A percentile compares a stretch with the other conserved stretches of the same genome.
Evolutionary conservation across 2,113 vertebrate genomes (phyloP).

Genomic region (Dromaius novaehollandiae): DNA sequence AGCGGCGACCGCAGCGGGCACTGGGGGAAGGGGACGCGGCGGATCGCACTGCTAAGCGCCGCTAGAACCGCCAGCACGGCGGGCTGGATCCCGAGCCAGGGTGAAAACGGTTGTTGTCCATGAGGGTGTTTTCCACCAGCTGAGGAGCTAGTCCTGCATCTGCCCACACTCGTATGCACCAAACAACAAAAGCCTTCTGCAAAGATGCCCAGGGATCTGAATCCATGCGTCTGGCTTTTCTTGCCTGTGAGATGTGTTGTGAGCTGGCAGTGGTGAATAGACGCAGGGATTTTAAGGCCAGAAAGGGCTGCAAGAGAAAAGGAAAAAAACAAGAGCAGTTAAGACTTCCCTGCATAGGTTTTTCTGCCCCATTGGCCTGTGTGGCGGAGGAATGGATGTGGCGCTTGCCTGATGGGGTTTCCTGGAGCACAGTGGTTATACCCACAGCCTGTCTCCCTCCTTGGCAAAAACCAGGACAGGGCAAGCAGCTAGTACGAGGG

Average conservation of each 20-base stretch:
- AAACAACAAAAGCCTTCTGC: background rate
- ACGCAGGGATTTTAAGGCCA: background rate
- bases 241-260: background rate
- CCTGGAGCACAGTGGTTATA: background rate
- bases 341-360: background rate
- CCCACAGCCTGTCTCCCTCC: background rate
- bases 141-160: fast-evolving
- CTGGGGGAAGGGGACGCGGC: background rate
- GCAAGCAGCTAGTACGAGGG: background rate
- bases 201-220: background rate
- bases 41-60: background rate
- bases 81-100: background rate
- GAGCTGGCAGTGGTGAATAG: constrained; percentile 37
- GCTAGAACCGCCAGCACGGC: fast-evolving
- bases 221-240: constrained; percentile 12
- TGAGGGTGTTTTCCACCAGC: background rate
- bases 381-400: background rate
- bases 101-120: fast-evolving
- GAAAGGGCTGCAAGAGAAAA: background rate
- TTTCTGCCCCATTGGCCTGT: background rate
- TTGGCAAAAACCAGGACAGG: background rate
- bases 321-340: too few relatives aligned
- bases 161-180: fast-evolving
- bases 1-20: fast-evolving
- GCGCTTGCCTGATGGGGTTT: background rate